Evolutionary conservation across 2,113 vertebrate genomes (phyloP).

Genomic region (Terrapene triunguis): DNA sequence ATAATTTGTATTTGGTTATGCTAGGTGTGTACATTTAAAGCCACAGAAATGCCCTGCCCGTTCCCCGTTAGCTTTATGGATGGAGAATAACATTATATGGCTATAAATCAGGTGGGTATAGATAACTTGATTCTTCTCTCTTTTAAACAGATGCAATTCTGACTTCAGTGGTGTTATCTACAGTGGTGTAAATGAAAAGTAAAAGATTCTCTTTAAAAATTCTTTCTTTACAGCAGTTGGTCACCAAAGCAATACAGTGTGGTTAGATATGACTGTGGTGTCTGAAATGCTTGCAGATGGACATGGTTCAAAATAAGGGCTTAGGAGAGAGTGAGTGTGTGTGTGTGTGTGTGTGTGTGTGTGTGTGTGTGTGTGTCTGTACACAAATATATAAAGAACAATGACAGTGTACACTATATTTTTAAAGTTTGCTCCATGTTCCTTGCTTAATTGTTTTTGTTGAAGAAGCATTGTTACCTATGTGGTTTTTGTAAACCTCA

Average conservation of each 20-base stretch:
- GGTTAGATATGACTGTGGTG: neutral
- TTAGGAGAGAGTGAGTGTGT: too few relatives aligned
- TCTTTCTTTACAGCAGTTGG: neutral
- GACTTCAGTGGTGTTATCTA: neutral
- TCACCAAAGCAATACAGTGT: neutral
- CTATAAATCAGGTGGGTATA: conserved; percentile 13
- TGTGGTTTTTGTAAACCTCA: neutral
- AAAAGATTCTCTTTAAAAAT: neutral
- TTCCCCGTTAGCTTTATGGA: conserved; percentile 23
- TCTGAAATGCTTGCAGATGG: neutral
- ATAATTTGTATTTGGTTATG: neutral
- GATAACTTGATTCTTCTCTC: conserved; percentile 12
- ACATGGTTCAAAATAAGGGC: neutral
- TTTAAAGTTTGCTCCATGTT: neutral
- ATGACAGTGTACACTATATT: neutral
- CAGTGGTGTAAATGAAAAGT: neutral
- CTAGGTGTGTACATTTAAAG: conserved; percentile 28
- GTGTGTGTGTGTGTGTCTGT: neutral
- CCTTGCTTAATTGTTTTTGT: neutral
- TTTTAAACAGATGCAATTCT: neutral
- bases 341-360: too few relatives aligned
- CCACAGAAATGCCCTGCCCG: neutral
- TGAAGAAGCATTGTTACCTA: too few relatives aligned
- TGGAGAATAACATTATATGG: conserved; percentile 33
- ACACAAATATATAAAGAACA: neutral